Evolutionary conservation across 1,140 invertebrate species (phyloP).

Genomic region (Eumaeus atala): DNA sequence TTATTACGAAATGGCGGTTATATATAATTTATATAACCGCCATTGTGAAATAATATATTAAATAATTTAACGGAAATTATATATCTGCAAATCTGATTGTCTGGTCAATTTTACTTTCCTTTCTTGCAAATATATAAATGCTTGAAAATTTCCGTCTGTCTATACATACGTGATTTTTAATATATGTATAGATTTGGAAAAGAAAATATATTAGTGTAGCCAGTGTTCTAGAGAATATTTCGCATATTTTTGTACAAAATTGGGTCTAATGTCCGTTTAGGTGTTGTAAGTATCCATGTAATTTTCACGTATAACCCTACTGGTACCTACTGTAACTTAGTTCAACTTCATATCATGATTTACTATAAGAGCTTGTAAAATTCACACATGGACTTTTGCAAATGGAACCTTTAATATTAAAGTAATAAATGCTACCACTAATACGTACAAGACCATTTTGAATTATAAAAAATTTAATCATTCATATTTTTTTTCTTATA

Average conservation of each 20-base stretch:
- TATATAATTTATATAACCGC: too few relatives aligned
- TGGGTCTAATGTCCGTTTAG: slow-evolving; percentile 41
- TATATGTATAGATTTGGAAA: slow-evolving; percentile 19
- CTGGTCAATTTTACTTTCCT: slow-evolving; percentile 17
- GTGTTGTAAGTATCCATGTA: slow-evolving; percentile 31
- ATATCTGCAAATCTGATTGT: background rate
- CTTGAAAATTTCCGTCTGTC: slow-evolving; percentile 27
- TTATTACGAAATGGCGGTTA: too few relatives aligned
- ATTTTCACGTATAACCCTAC: slow-evolving; percentile 41
- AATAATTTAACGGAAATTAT: too few relatives aligned
- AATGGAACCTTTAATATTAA: background rate
- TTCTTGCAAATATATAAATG: slow-evolving; percentile 13
- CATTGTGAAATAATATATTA: too few relatives aligned
- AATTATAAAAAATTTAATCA: slow-evolving; percentile 11
- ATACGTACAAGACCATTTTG: slow-evolving; percentile 12
- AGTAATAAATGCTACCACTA: background rate
- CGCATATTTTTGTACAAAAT: slow-evolving; percentile 66
- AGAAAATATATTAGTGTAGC: slow-evolving; percentile 38
- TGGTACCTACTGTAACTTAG: slow-evolving; percentile 45
- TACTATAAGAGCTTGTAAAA: slow-evolving; percentile 58
- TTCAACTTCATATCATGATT: slow-evolving; percentile 60
- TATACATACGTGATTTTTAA: slow-evolving; percentile 29
- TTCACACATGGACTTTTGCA: slow-evolving; percentile 31
- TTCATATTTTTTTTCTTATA: too few relatives aligned
- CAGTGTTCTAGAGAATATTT: slow-evolving; percentile 53